Evolutionary conservation across 2,113 vertebrate species (phyloP).

Genomic region (Pseudopipra pipra): DNA sequence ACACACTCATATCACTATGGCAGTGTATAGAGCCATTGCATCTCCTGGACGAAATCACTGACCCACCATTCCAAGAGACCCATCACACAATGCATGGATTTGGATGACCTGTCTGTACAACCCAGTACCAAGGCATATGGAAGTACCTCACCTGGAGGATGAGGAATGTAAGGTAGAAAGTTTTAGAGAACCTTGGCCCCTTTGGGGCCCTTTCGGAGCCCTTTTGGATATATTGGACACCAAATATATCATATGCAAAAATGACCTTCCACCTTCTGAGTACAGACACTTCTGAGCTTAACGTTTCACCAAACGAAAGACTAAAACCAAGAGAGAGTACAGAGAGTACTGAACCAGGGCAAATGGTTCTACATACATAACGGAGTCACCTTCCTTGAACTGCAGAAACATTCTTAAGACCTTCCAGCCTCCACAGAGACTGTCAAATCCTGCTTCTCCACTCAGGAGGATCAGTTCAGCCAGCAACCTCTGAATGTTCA

Average conservation of each 20-base stretch:
- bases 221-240: background rate
- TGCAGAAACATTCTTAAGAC: background rate
- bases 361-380: background rate
- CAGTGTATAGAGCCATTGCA: background rate
- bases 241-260: background rate
- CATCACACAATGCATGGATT: background rate
- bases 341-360: background rate
- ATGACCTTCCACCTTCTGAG: fast-evolving
- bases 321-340: background rate
- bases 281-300: background rate
- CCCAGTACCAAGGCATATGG: background rate
- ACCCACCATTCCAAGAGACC: background rate
- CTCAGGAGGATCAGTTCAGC: background rate
- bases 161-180: background rate
- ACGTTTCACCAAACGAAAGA: background rate
- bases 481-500: background rate
- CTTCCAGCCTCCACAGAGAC: background rate
- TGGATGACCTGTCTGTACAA: background rate
- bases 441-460: background rate
- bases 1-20: fast-evolving
- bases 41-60: background rate
- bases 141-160: background rate
- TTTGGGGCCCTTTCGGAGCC: no score
- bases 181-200: background rate
- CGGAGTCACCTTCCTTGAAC: background rate